Evolutionary conservation across 1,140 invertebrate genomes (phyloP).

Genomic region (Stegodyphus dumicola): DNA sequence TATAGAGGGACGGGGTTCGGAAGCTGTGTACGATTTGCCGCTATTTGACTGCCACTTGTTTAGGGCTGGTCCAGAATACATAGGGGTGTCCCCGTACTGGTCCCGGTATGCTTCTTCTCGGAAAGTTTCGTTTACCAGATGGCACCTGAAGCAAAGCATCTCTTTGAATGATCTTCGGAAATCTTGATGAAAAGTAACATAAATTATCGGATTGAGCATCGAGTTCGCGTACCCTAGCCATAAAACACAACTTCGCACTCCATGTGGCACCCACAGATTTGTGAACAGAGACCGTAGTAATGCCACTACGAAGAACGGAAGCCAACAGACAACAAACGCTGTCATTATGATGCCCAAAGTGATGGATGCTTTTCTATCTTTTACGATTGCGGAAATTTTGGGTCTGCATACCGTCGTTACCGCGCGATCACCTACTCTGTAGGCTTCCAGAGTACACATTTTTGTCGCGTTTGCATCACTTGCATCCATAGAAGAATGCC

Average conservation of each 20-base stretch:
- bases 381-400: constrained; percentile 28
- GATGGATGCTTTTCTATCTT: constrained; percentile 83
- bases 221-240: constrained; percentile 98
- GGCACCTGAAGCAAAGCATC: constrained; percentile 89
- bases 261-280: constrained; percentile 77
- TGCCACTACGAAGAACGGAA: constrained; percentile 95
- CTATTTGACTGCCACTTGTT: constrained; percentile 1
- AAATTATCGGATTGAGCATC: constrained; percentile 92
- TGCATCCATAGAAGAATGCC: constrained; percentile 20
- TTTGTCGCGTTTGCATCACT: constrained; percentile 21
- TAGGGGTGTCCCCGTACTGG: constrained; percentile 76
- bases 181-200: constrained; percentile 91
- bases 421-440: constrained; percentile 43
- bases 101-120: constrained; percentile 91
- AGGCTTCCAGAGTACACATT: constrained; percentile 46
- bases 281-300: constrained; percentile 83
- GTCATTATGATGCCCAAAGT: constrained; percentile 93
- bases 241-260: constrained; percentile 73
- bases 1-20: neutral
- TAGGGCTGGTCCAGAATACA: constrained; percentile 25
- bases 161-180: constrained; percentile 92
- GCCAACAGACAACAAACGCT: constrained; percentile 82
- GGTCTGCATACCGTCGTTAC: constrained; percentile 30
- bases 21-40: neutral
- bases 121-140: constrained; percentile 90